Conservation (phyloP, 2,888 invertebrate species). For the Amphipyra tragopoginis region DNA sequence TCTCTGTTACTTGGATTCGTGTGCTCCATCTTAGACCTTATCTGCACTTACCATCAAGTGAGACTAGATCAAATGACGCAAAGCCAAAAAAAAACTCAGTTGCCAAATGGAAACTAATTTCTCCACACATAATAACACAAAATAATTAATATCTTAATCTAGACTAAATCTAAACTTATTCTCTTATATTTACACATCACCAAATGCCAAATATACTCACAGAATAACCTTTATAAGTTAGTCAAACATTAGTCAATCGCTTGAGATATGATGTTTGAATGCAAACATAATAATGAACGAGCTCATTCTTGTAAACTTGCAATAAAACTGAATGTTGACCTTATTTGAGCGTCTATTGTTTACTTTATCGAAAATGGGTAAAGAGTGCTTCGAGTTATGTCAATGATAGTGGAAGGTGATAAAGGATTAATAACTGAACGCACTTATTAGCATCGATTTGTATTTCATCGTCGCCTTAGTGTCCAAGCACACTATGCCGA, state of each 20-base stretch:
- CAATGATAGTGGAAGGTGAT: slow-evolving; percentile 11
- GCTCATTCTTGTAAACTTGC: slow-evolving; percentile 11
- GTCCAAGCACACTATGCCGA: no score
- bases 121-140: no score
- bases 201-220: slow-evolving; percentile 1
- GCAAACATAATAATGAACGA: slow-evolving; percentile 36
- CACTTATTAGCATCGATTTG: no score
- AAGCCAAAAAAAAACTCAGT: no score
- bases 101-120: no score
- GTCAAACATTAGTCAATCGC: slow-evolving; percentile 23
- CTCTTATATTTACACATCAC: background rate
- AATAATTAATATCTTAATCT: no score
- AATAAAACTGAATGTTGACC: slow-evolving; percentile 14
- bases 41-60: no score
- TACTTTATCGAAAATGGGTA: slow-evolving; percentile 20
- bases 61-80: no score
- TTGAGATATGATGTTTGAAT: slow-evolving; percentile 14
- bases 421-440: no score
- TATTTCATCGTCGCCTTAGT: no score
- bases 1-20: no score
- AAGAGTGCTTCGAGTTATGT: slow-evolving; percentile 3
- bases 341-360: slow-evolving; percentile 24
- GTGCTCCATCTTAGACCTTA: no score
- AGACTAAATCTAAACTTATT: background rate
- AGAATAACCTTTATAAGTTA: slow-evolving; percentile 8